Base-by-base conservation (phyloP, 2,797 vertebrate genomes). In the Tamandua tetradactyla region DNA sequence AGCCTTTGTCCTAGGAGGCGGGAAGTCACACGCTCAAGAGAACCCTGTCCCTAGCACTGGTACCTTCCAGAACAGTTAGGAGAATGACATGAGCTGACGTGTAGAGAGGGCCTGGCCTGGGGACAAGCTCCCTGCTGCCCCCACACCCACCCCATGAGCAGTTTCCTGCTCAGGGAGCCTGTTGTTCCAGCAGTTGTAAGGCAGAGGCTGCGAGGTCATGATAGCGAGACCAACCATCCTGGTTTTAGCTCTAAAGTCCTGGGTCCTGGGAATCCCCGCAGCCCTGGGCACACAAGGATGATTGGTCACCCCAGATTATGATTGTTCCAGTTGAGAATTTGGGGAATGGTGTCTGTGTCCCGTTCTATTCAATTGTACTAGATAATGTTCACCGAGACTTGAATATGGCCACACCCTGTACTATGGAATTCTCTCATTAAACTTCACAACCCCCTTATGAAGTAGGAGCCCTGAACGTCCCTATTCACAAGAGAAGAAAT, bases 1-100 rank as follows among this genome's bases (percentile, higher is more conserved):
- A 3, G 5, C 42, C 22, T 0, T 0, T 30, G 35, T 66, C 91
- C 80, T 5, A 0, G 22, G n/a, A 91, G 2, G 42, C 13, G 1
- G 18, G 76, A 11, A 22, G 37, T 42, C 64, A 37, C n/a, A 15
- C 20, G n/a, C 22, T 27, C 40, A 52, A 42, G 17, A 14, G 7
- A 23, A 6, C 35, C 20, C 37, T 1, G 13, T 35, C 12, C 40
- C 64, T 23, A 9, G 69, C 59, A 42, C 27, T 44, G 20, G n/a
- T n/a, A 6, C 55, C 75, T 88, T 57, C 44, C 20, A 10, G 3
- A 62, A 68, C 40, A 55, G 25, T 25, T 22, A 0, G 5, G 25
- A 47, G 30, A 59, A 37, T 17, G 11, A n/a, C 22, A 0, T 3
- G 35, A 17, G 42, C 64, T 22, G 1, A 27, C 20, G 79, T 37